Evolutionary conservation across 2,888 invertebrate species (phyloP).

Genomic region (Polymixis flavicincta): DNA sequence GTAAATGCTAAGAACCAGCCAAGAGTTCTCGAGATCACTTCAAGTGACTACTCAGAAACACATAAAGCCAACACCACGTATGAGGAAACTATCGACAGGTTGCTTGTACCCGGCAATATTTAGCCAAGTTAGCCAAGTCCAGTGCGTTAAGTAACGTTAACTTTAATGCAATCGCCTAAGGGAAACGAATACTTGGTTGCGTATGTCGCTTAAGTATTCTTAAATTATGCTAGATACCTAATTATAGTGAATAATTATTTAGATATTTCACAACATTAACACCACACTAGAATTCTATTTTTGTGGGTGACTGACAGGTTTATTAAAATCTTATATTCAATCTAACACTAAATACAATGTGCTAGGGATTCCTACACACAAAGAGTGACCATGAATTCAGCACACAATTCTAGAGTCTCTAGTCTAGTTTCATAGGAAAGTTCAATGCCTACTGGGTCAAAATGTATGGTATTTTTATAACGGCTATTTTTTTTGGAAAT

Average conservation of each 20-base stretch:
- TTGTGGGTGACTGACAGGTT: neutral
- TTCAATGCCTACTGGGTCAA: too few relatives aligned
- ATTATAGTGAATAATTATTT: conserved; percentile 39
- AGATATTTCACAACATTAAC: neutral
- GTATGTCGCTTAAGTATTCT: conserved; percentile 37
- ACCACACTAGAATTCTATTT: neutral
- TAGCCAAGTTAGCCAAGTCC: conserved; percentile 37
- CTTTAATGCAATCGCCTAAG: conserved; percentile 52
- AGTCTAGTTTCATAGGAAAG: too few relatives aligned
- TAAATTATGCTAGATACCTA: conserved; percentile 22
- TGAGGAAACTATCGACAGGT: conserved; percentile 58
- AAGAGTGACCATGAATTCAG: too few relatives aligned
- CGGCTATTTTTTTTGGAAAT: too few relatives aligned
- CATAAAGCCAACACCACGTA: conserved; percentile 23
- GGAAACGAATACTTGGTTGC: conserved; percentile 50
- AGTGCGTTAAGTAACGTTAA: conserved; percentile 55
- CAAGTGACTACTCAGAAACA: conserved; percentile 2
- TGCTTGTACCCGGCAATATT: conserved; percentile 47
- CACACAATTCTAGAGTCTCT: too few relatives aligned
- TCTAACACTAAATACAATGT: neutral
- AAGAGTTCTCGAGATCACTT: conserved; percentile 29
- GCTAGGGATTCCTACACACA: too few relatives aligned
- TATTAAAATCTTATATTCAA: neutral
- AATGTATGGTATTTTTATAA: too few relatives aligned
- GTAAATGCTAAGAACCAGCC: neutral